Percentiles rank a stretch among this genome's conserved stretches.
Evolutionary conservation across 2,113 vertebrate species (phyloP).

Genomic region (Scomber japonicus): DNA sequence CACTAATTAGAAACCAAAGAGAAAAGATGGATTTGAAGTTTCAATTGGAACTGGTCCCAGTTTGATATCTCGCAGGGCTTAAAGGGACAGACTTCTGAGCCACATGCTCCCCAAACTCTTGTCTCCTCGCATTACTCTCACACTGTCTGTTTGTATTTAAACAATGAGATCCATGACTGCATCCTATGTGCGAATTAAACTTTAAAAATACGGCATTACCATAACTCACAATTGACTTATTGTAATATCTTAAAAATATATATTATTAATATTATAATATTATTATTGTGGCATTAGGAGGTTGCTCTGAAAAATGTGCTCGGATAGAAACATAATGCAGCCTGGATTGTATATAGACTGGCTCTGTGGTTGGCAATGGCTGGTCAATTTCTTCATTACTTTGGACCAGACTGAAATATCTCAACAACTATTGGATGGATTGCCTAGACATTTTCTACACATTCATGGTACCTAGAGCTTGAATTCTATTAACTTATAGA

Average conservation of each 20-base stretch:
- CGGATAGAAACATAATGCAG: no score
- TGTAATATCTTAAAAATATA: neutral
- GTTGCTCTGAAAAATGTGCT: neutral
- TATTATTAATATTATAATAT: neutral
- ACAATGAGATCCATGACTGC: constrained; percentile 21
- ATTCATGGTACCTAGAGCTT: constrained; percentile 1
- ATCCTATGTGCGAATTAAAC: constrained; percentile 8
- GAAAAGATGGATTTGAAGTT: constrained; percentile 77
- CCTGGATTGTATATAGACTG: no score
- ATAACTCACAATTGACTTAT: neutral
- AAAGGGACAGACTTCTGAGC: constrained; percentile 67
- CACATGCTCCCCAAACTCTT: constrained; percentile 56
- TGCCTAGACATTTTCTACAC: neutral
- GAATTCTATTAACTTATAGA: neutral
- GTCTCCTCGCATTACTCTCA: constrained; percentile 53
- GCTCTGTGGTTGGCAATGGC: neutral
- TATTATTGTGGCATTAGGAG: neutral
- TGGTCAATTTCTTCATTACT: neutral
- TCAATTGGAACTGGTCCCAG: constrained; percentile 70
- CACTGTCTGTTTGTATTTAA: constrained; percentile 30
- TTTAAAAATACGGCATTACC: neutral
- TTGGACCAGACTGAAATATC: neutral
- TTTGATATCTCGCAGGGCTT: constrained; percentile 63
- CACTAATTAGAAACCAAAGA: constrained; percentile 77
- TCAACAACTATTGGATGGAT: neutral